A percentile compares a stretch with the other conserved stretches of the same genome.
These are phyloP conservation scores for Psilopsiagon aurifrons DNA, from an alignment of 2,113 vertebrate species.

Conservation along the genomic window DNA sequence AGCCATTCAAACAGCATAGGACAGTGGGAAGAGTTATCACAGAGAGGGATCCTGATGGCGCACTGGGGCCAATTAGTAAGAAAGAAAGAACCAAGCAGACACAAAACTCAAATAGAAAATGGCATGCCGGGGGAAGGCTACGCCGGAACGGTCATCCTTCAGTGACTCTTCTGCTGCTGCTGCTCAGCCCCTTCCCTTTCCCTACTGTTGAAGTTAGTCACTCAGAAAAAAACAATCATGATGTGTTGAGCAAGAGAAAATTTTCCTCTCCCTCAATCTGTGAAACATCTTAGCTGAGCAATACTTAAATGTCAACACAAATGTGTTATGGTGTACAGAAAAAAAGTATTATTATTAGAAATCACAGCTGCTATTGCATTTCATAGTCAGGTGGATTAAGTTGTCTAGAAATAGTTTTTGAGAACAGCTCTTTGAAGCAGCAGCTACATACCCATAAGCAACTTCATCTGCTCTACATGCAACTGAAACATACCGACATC, in stretches of 20 bases:
- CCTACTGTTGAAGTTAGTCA: neutral
- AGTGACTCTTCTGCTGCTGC: neutral
- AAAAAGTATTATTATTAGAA: slow-evolving; percentile 31
- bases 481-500: neutral
- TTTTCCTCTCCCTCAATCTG: neutral
- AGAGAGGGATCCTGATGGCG: neutral
- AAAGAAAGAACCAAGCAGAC: neutral
- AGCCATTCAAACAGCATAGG: neutral
- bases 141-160: neutral
- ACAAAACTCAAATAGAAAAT: neutral
- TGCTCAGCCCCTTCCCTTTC: neutral
- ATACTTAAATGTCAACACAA: slow-evolving; percentile 27
- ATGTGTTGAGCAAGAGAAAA: slow-evolving; percentile 1
- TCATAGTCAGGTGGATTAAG: slow-evolving; percentile 10
- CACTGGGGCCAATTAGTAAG: neutral
- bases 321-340: neutral
- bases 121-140: neutral
- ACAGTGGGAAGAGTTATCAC: neutral
- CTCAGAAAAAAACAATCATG: neutral
- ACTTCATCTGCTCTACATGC: neutral
- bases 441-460: accelerated
- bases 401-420: neutral
- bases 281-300: slow-evolving; percentile 18
- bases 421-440: neutral
- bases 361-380: slow-evolving; percentile 20